A percentile compares a stretch with the other conserved stretches of the same genome.
Evolutionary conservation across 2,888 invertebrate species (phyloP).

Genomic region (Lacanobia wlatinum): DNA sequence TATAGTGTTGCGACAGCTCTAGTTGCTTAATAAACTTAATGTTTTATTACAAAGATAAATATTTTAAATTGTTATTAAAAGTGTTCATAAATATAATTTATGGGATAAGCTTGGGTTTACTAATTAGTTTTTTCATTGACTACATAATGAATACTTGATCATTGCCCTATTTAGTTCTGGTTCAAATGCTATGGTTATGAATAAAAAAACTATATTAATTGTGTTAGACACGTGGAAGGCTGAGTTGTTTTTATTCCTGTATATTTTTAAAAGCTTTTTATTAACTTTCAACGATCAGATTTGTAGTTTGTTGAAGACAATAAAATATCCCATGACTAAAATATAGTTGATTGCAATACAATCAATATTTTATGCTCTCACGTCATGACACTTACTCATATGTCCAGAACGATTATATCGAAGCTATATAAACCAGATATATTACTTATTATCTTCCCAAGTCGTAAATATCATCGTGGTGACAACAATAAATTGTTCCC

Average conservation of each 20-base stretch:
- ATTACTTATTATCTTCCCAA: constrained; percentile 51
- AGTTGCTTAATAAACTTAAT: constrained; percentile 42
- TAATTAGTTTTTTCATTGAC: constrained; percentile 18
- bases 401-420: constrained; percentile 35
- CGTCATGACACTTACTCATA: constrained; percentile 14
- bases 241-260: background rate
- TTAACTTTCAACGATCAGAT: background rate
- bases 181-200: constrained; percentile 5
- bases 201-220: constrained; percentile 7
- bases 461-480: constrained; percentile 46
- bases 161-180: constrained; percentile 35
- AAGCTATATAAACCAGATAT: constrained; percentile 38
- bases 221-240: background rate
- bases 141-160: constrained; percentile 30
- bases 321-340: background rate
- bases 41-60: constrained; percentile 40
- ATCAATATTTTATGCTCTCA: constrained; percentile 30
- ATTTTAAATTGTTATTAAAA: constrained; percentile 37
- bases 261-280: background rate
- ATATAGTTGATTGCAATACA: constrained; percentile 14
- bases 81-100: constrained; percentile 48
- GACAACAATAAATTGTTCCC: constrained; percentile 56
- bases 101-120: constrained; percentile 22
- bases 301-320: background rate
- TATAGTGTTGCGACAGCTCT: constrained; percentile 36